These are phyloP conservation scores for Nycteola revayana DNA, from an alignment of 2,888 invertebrate genomes.

Conservation along the genomic window DNA sequence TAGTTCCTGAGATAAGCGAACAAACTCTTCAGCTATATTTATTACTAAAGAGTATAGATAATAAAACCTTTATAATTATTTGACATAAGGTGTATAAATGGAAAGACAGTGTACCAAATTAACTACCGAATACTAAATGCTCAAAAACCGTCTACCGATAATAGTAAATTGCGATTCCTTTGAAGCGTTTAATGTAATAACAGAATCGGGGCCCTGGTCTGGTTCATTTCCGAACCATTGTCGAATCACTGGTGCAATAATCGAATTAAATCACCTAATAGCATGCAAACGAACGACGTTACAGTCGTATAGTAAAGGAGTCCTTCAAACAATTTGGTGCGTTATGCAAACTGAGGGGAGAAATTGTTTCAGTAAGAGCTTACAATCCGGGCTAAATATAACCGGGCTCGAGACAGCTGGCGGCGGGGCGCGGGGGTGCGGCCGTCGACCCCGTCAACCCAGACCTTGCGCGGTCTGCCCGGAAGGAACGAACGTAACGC, in stretches of 20 bases:
- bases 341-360: conserved; percentile 67
- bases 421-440: conserved; percentile 37
- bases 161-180: too few relatives aligned
- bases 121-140: too few relatives aligned
- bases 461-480: conserved; percentile 67
- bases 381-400: conserved; percentile 73
- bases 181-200: too few relatives aligned
- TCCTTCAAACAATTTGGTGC: conserved; percentile 49
- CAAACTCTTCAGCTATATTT: too few relatives aligned
- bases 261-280: conserved; percentile 18
- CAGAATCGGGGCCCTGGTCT: too few relatives aligned
- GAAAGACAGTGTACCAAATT: too few relatives aligned
- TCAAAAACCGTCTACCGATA: too few relatives aligned
- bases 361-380: conserved; percentile 69
- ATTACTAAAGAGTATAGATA: too few relatives aligned
- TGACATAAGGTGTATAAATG: too few relatives aligned
- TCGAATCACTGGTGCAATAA: conserved; percentile 16
- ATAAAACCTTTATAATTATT: too few relatives aligned
- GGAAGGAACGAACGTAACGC: conserved; percentile 47
- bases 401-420: conserved; percentile 65
- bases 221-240: too few relatives aligned
- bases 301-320: conserved; percentile 45
- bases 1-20: too few relatives aligned
- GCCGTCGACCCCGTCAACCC: conserved; percentile 65
- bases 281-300: conserved; percentile 28